Conservation (phyloP, 2,888 invertebrate species). For the Deilephila elpenor region DNA sequence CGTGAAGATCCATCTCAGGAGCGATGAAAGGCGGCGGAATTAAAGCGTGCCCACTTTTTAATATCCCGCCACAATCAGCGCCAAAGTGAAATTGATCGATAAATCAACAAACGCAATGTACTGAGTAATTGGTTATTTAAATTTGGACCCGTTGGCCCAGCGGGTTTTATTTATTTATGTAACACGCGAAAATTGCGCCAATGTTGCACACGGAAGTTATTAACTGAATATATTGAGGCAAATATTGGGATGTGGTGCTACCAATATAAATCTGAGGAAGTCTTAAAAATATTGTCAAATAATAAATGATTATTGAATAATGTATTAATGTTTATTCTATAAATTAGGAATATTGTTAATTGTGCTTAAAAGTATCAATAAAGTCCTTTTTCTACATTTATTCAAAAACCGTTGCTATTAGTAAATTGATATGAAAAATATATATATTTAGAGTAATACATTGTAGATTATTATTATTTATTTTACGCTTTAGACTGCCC, state of each 20-base stretch:
- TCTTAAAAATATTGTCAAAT: too few relatives aligned
- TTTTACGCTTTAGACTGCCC: too few relatives aligned
- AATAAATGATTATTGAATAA: too few relatives aligned
- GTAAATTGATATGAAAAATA: too few relatives aligned
- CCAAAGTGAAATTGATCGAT: constrained; percentile 67
- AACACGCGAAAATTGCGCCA: constrained; percentile 12
- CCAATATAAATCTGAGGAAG: too few relatives aligned
- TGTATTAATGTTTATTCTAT: too few relatives aligned
- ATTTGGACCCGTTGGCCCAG: constrained; percentile 48
- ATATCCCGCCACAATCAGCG: constrained; percentile 68
- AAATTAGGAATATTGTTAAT: too few relatives aligned
- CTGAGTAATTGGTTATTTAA: constrained; percentile 70
- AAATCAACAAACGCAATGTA: constrained; percentile 58
- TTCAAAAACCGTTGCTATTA: too few relatives aligned
- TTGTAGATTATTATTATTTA: too few relatives aligned
- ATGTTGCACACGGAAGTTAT: constrained; percentile 14
- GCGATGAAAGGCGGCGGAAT: constrained; percentile 25
- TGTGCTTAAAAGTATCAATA: too few relatives aligned
- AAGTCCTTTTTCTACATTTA: too few relatives aligned
- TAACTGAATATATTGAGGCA: neutral
- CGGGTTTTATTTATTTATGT: constrained; percentile 15
- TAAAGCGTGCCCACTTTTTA: constrained; percentile 49
- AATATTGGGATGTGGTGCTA: neutral
- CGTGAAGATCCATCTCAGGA: neutral
- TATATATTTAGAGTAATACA: too few relatives aligned